Conservation (phyloP, 2,888 invertebrate genomes). For the Iselma pallidipennis region DNA sequence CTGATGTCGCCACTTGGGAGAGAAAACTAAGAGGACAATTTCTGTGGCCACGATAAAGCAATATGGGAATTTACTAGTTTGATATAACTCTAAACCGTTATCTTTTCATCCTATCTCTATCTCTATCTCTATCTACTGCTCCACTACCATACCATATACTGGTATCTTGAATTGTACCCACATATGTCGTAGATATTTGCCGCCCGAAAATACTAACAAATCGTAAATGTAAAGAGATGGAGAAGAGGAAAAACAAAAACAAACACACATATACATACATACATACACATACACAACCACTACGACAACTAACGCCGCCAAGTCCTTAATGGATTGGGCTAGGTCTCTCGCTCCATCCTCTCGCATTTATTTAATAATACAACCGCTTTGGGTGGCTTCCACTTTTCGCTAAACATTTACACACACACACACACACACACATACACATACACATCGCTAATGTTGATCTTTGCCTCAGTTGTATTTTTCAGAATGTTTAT, state of each 20-base stretch:
- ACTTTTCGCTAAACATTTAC: neutral
- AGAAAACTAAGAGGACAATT: neutral
- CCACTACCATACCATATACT: neutral
- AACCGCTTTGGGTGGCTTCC: neutral
- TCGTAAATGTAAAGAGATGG: neutral
- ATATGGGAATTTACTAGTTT: slow-evolving; percentile 1
- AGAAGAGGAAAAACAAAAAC: neutral
- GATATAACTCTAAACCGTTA: neutral
- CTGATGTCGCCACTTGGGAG: neutral
- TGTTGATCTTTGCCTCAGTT: too few species aligned
- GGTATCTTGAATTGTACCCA: neutral
- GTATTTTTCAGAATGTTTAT: too few species aligned
- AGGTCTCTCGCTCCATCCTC: neutral
- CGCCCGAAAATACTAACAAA: neutral
- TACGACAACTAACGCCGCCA: neutral
- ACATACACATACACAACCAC: too few species aligned
- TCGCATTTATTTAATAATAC: neutral
- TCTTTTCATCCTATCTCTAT: neutral
- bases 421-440: too few species aligned
- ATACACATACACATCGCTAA: too few species aligned
- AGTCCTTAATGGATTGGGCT: neutral
- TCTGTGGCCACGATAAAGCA: neutral
- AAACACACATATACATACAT: too few species aligned
- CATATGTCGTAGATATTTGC: neutral
- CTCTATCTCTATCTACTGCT: too few species aligned